Evolutionary conservation across 1,140 invertebrate species (phyloP), one percentile per base, ranked within the genome.

Genomic region (Aphaenogaster rudis): DNA sequence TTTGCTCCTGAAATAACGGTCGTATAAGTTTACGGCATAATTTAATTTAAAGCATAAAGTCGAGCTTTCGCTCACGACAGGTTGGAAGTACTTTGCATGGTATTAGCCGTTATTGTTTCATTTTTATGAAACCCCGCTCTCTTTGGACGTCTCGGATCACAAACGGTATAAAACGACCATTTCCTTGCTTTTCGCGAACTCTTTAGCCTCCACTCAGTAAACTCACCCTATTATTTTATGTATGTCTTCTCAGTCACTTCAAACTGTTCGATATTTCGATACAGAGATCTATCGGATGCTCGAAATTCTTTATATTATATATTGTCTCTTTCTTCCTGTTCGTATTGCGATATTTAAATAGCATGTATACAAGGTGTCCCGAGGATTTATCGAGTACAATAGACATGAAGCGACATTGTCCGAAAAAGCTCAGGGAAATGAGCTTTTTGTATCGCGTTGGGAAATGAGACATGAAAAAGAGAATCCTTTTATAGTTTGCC

Each of bases 21-120:
- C 28, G 28, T 33, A 45, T 15, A 78, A 78, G 76, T 63, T 78
- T 42, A 21, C 42, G 42, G 42, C 15, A 15, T 61, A 78, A 78
- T 78, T 78, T 78, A 78, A 78, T 78, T 78, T 59, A 45, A 78
- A 28, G 42, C 76, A 48, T 78, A 63, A 78, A 78, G 57, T 48
- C 13, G 76, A 78, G 76, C 42, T 78, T 78, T 28, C 28, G 28
- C 28, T 28, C 15, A 48, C 76, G 76, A 71, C 64, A 54, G 78
- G n/a, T 42, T 71, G n/a, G 36, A 54, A 57, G 50, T 52, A 80
- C 63, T 67, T 80, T 80, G 78, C 48, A 71, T 71, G 21, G 48
- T 54, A 81, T 81, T 54, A 81, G 36, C 63, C 36, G 36, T 71
- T 80, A 69, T 80, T 81, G 36, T 71, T 69, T 81, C 36, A 81